A percentile compares a stretch with the other conserved stretches of the same genome.
phyloP scores from a whole-genome alignment of 2,113 vertebrate genomes.

The Arizona elegans region DNA sequence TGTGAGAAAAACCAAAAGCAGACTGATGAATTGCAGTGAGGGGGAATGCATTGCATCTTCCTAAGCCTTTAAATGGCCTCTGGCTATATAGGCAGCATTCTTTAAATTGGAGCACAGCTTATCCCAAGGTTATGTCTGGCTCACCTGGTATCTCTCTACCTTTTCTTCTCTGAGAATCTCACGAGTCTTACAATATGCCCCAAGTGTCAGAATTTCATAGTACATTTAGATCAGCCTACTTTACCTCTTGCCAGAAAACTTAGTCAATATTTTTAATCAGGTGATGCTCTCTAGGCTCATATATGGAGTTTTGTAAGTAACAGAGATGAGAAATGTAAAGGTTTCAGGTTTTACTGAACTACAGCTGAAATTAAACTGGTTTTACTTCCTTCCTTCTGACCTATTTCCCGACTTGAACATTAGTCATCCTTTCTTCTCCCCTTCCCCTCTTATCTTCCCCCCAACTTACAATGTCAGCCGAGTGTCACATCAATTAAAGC shows the following conservation, averaged over 20 bases:
- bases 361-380: conserved; percentile 45
- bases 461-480: conserved; percentile 54
- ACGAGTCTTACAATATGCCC: neutral
- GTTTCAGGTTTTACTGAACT: conserved; percentile 4
- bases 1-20: neutral
- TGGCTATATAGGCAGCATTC: neutral
- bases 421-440: conserved; percentile 18
- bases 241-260: neutral
- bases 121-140: neutral
- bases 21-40: neutral
- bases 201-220: neutral
- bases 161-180: neutral
- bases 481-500: conserved; percentile 60
- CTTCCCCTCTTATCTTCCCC: conserved; percentile 19
- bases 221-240: neutral
- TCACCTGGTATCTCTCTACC: neutral
- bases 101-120: neutral
- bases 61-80: neutral
- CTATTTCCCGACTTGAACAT: conserved; percentile 52
- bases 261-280: neutral
- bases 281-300: accelerated
- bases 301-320: neutral
- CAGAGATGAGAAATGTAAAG: neutral
- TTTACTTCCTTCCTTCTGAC: conserved; percentile 55
- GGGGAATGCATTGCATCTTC: neutral